phyloP scores from a whole-genome alignment of 2,888 invertebrate genomes.

The Philereme vetulata region DNA sequence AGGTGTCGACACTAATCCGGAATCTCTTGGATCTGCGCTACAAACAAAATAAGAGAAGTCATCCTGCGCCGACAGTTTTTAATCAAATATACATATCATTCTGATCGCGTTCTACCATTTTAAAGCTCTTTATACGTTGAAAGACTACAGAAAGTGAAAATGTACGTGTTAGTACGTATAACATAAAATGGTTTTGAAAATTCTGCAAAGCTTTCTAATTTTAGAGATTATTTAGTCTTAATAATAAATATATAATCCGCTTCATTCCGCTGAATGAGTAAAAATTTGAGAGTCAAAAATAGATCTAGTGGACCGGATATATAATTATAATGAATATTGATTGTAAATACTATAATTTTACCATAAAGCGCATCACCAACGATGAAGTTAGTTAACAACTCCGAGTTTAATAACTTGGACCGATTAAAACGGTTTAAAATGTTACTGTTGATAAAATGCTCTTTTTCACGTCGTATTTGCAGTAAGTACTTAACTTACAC shows the following conservation, averaged over 20 bases:
- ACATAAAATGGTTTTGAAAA: background rate
- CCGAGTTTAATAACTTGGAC: background rate
- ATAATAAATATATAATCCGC: slow-evolving; percentile 1
- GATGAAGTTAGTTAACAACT: too few species aligned
- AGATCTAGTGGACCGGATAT: too few species aligned
- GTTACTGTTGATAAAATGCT: slow-evolving; percentile 11
- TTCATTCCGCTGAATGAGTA: slow-evolving; percentile 10
- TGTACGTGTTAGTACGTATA: background rate
- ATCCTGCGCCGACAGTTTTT: slow-evolving; percentile 15
- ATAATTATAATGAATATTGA: too few species aligned
- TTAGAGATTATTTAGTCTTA: background rate
- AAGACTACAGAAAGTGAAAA: slow-evolving; percentile 5
- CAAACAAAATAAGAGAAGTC: slow-evolving; percentile 52
- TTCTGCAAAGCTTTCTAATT: background rate
- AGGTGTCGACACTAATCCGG: slow-evolving; percentile 57
- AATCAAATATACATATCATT: slow-evolving; percentile 17
- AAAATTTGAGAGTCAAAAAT: background rate
- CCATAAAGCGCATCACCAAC: too few species aligned
- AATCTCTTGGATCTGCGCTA: slow-evolving; percentile 55
- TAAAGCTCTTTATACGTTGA: slow-evolving; percentile 2
- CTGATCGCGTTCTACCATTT: slow-evolving; percentile 8
- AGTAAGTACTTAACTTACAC: background rate
- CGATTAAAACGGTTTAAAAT: slow-evolving; percentile 13
- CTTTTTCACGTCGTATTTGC: too few species aligned
- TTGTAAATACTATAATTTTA: too few species aligned